Evolutionary conservation across 2,888 invertebrate genomes (phyloP), one percentile per base, ranked within the genome.

Genomic region (Drosophila kambysellisi): DNA sequence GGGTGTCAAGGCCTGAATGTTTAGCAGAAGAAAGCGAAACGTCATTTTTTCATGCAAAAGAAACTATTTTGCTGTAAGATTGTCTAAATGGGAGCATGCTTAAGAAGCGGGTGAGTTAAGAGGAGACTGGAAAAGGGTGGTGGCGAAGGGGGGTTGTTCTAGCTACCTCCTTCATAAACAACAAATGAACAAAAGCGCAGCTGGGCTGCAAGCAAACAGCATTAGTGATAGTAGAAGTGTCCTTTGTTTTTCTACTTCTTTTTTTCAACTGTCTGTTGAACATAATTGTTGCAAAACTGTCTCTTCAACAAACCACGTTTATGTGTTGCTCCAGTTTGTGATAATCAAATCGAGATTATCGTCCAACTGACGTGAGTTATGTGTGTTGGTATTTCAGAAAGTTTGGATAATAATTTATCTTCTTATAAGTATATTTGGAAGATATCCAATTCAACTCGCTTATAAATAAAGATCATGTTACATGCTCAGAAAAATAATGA

Each of bases 31-130:
- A 64, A 58, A 60, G 78, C 59, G 65, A 66, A 63, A 68, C 73
- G 60, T 68, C 51, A 73, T 57, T 81, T 89, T 43, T 20, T 2
- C 46, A 20, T 25, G 70, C 84, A 56, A 83, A 74, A 35, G 78
- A 76, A 79, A 84, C 74, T 87, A 77, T 72, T 78, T 76, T 66
- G 46, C 71, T 67, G 39, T 39, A 53, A 58, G 64, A 29, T 7
- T 35, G 43, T 41, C 30, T 20, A 30, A 30, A 6, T 15, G 41
- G 54, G 37, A 15, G 12, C 51, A 20, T 15, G 20, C 46, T 46
- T 7, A 11, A 12, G 20, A 20, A 20, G 20, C 52, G 60, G 41
- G 43, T 46, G 56, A 52, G 35, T 51, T 29, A 1, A 2, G 48
- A 9, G 39, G 17, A 7, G 15, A 25, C 1, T n/a, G n/a, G n/a